These are phyloP conservation scores for Actenoides lindsayi DNA, from an alignment of 2,113 vertebrate genomes.

Conservation along the genomic window DNA sequence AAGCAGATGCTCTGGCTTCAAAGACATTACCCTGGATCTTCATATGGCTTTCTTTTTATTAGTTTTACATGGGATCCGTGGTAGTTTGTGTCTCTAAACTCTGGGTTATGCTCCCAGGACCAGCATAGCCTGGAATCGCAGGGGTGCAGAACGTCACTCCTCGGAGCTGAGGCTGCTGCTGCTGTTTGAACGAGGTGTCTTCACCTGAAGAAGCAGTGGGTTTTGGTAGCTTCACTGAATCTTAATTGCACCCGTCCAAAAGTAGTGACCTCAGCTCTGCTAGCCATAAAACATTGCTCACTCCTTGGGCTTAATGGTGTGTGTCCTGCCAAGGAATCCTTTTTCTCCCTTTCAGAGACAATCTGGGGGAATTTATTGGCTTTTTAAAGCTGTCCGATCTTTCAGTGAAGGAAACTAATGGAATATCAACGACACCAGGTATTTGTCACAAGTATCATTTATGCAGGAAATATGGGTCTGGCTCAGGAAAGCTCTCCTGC, in stretches of 20 bases:
- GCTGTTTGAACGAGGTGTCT: background rate
- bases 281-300: constrained; percentile 40
- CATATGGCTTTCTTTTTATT: background rate
- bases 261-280: constrained; percentile 52
- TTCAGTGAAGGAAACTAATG: constrained; percentile 56
- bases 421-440: constrained; percentile 62
- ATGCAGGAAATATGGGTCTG: constrained; percentile 7
- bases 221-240: constrained; percentile 30
- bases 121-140: background rate
- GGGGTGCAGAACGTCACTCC: background rate
- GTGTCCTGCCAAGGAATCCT: constrained; percentile 53
- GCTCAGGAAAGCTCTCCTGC: constrained; percentile 7
- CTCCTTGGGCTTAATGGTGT: constrained; percentile 53
- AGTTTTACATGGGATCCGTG: background rate
- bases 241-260: constrained; percentile 26
- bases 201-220: background rate
- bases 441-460: constrained; percentile 59
- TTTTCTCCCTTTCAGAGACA: constrained; percentile 47
- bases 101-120: background rate
- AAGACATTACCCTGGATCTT: background rate
- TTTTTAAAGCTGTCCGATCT: constrained; percentile 66
- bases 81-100: background rate
- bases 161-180: background rate
- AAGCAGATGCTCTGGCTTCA: background rate
- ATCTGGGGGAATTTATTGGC: constrained; percentile 61